Conservation (phyloP, 2,888 invertebrate species). For the Agelastica alni region DNA sequence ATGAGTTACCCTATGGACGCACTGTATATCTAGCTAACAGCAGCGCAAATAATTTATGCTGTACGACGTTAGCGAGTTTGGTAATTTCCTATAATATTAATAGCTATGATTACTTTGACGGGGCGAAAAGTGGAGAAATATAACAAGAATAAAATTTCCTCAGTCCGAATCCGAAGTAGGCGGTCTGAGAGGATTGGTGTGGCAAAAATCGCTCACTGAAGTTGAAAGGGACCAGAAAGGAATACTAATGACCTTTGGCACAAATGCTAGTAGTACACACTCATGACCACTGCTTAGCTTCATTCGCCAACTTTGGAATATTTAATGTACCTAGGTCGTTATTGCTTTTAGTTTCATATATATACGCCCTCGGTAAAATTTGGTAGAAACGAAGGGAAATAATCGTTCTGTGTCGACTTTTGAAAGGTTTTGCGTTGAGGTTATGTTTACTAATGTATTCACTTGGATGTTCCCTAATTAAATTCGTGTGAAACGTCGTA, state of each 20-base stretch:
- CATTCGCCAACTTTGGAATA: constrained; percentile 26
- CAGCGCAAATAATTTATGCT: no score
- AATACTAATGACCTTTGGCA: constrained; percentile 33
- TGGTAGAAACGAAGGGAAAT: constrained; percentile 18
- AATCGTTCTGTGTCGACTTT: constrained; percentile 13
- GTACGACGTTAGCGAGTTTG: no score
- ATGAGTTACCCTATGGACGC: no score
- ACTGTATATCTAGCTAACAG: no score
- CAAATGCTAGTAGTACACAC: constrained; percentile 20
- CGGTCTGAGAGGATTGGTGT: neutral
- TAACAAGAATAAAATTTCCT: constrained; percentile 21
- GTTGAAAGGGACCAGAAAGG: constrained; percentile 26
- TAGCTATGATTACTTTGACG: constrained; percentile 18
- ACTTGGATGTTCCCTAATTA: no score
- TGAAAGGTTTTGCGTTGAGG: constrained; percentile 14
- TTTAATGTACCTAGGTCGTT: constrained; percentile 26
- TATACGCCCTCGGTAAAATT: constrained; percentile 17
- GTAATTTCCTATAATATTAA: constrained; percentile 6
- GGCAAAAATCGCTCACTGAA: constrained; percentile 31
- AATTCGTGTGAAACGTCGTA: no score
- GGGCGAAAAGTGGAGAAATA: constrained; percentile 20
- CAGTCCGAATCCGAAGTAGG: constrained; percentile 20
- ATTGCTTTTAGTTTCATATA: constrained; percentile 31
- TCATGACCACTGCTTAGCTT: constrained; percentile 20
- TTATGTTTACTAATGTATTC: no score